Evolutionary conservation across 2,888 invertebrate species (phyloP), one percentile per base, ranked within the genome.

Genomic region (Archips xylosteana): DNA sequence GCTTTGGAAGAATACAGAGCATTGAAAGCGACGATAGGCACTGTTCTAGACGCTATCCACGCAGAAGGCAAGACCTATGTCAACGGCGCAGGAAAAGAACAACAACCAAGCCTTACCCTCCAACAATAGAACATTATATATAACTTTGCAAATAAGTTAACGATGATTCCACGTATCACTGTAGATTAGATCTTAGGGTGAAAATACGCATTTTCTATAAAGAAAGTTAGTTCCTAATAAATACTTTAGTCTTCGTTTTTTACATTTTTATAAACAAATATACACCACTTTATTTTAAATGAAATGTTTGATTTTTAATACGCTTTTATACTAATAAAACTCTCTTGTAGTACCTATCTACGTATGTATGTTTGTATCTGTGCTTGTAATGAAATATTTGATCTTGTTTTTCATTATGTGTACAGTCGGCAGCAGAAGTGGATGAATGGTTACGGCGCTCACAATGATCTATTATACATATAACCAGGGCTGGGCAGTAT

Each of bases 1-100:
- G 97, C 97, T n/a, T 85, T 97, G 23, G 94, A 95, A 73, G 96
- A 97, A 79, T 91, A 96, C 71, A 95, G 95, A 81, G 94, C 94
- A 0, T 82, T 96, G 39, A 95, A 95, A 80, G 89, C 90, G 15
- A 95, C 94, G 8, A 95, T 96, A 80, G 83, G 80, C 42, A 83
- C 79, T 66, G 86, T 91, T 2, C 75, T 90, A 15, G 86, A 92
- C 64, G 86, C 82, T 10, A 85, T 92, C 68, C 89, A 90, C 73
- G 89, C 89, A 0, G 89, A 89, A 73, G 89, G 89, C 32, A 89
- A 88, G 80, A 81, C 84, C 8, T 91, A 88, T 76, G 81, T 86
- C 64, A 82, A 75, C 74, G 80, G 78, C 2, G 68, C 75, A 45
- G 84, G 85, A 71, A 79, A 75, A 13, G 79, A 80, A 47, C 76